phyloP scores from a whole-genome alignment of 2,888 invertebrate genomes.

The Plebejus anna region DNA sequence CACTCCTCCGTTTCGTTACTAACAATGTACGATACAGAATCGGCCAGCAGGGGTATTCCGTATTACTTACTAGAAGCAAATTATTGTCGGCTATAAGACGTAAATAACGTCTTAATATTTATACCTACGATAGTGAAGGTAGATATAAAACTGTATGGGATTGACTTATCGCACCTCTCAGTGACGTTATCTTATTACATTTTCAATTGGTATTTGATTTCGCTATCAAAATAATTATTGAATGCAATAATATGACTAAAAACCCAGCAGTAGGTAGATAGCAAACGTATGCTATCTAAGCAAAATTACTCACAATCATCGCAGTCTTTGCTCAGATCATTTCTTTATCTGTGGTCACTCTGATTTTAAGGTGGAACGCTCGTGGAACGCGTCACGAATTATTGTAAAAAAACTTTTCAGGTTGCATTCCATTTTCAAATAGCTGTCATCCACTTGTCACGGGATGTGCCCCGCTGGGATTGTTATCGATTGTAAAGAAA shows the following conservation, averaged over 20 bases:
- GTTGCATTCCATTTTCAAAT: slow-evolving; percentile 55
- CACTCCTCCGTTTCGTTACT: too few relatives aligned
- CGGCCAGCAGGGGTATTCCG: too few relatives aligned
- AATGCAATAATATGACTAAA: neutral
- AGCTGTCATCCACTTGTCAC: slow-evolving; percentile 45
- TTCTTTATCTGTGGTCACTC: slow-evolving; percentile 9
- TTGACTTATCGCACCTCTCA: too few relatives aligned
- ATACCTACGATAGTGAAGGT: too few relatives aligned
- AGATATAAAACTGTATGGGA: too few relatives aligned
- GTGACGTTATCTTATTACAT: too few relatives aligned
- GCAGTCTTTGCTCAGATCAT: neutral
- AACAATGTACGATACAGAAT: too few relatives aligned
- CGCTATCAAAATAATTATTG: neutral
- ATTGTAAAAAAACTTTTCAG: slow-evolving; percentile 50
- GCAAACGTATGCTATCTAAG: neutral
- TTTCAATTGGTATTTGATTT: neutral
- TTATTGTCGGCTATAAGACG: too few relatives aligned
- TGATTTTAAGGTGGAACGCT: neutral
- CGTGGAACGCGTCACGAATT: slow-evolving; percentile 52
- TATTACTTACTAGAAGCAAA: too few relatives aligned
- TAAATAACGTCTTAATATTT: too few relatives aligned
- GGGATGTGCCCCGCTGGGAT: slow-evolving; percentile 53
- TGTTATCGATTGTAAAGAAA: slow-evolving; percentile 48
- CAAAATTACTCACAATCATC: neutral
- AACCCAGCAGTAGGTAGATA: neutral